Conservation (phyloP, 2,888 invertebrate species). For the Mystacides longicornis region DNA sequence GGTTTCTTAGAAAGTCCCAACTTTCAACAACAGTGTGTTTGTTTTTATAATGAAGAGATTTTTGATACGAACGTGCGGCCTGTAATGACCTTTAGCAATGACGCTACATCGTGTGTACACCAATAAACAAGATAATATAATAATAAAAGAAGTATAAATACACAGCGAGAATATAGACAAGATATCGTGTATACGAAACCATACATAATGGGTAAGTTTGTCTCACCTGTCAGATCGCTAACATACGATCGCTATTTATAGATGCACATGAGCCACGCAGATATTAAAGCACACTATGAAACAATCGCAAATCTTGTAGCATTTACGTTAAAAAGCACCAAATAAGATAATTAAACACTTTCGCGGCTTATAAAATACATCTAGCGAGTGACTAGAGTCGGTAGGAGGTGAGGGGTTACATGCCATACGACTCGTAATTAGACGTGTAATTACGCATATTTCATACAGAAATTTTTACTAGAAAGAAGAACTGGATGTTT, state of each 20-base stretch:
- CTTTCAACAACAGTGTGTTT: too few relatives aligned
- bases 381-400: too few relatives aligned
- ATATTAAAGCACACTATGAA: background rate
- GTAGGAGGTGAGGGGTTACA: background rate
- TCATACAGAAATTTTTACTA: too few relatives aligned
- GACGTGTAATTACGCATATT: background rate
- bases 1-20: too few relatives aligned
- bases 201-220: background rate
- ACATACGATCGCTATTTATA: background rate
- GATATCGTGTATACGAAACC: background rate
- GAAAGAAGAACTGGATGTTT: constrained; percentile 34
- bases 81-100: constrained; percentile 24
- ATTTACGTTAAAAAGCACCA: too few relatives aligned
- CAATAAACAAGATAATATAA: constrained; percentile 2
- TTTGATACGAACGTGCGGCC: constrained; percentile 13
- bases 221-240: background rate
- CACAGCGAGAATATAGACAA: background rate
- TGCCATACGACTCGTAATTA: background rate
- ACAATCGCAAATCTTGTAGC: too few relatives aligned
- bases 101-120: constrained; percentile 10
- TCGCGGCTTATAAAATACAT: too few relatives aligned
- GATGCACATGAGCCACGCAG: background rate
- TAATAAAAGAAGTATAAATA: too few relatives aligned
- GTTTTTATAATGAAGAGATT: too few relatives aligned
- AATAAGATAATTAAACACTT: too few relatives aligned